Evolutionary conservation across 2,113 vertebrate species (phyloP).

Genomic region (Pangasianodon gigas): DNA sequence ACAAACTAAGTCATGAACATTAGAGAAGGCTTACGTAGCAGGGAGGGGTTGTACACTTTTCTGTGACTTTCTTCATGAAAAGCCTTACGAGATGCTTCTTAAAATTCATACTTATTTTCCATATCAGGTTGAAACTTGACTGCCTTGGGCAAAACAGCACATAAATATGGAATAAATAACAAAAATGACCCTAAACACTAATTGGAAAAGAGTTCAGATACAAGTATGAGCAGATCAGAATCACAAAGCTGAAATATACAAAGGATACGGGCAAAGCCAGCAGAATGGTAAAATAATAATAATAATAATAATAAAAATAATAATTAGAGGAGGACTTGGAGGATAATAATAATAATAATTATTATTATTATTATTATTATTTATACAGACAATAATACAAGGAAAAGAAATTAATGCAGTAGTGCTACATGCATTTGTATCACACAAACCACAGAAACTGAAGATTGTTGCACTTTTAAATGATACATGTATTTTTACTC

Average conservation of each 20-base stretch:
- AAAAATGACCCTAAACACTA: neutral
- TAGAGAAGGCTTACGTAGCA: neutral
- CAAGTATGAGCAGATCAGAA: neutral
- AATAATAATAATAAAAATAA: neutral
- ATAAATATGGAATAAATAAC: neutral
- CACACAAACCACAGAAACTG: neutral
- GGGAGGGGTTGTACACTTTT: neutral
- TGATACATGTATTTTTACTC: neutral
- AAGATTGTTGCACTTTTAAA: neutral
- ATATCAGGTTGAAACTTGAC: neutral
- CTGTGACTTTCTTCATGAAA: neutral
- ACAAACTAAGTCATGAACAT: neutral
- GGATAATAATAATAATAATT: neutral
- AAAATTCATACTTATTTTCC: neutral
- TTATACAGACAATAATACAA: neutral
- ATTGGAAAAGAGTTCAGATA: neutral
- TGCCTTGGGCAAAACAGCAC: neutral
- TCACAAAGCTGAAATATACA: neutral
- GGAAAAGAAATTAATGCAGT: neutral
- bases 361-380: too few relatives aligned
- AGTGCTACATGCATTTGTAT: neutral
- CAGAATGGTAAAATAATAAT: neutral
- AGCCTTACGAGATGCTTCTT: neutral
- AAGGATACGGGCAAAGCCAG: neutral
- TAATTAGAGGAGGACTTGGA: too few relatives aligned